These are phyloP conservation scores for Scomber scombrus DNA, from an alignment of 2,113 vertebrate genomes.

Conservation along the genomic window DNA sequence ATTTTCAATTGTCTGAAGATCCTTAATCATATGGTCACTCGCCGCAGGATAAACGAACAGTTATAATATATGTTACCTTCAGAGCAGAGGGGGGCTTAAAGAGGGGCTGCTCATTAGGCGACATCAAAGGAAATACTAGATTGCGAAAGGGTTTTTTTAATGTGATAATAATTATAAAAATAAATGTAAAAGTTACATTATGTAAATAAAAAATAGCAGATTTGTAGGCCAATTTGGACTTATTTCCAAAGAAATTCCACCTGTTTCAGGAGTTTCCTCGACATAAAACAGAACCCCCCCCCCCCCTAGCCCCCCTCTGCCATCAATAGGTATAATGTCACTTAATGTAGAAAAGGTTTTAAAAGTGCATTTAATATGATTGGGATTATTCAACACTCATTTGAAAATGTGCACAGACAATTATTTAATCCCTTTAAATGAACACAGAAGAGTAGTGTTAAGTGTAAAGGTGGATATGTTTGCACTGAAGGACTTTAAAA, in stretches of 20 bases:
- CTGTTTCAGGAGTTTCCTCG: slow-evolving; percentile 38
- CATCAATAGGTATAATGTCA: background rate
- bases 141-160: background rate
- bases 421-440: background rate
- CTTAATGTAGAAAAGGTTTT: slow-evolving; percentile 9
- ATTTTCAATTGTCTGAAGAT: slow-evolving; percentile 74
- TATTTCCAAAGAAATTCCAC: slow-evolving; percentile 24
- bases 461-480: background rate
- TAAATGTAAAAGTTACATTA: background rate
- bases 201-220: background rate
- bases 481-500: background rate
- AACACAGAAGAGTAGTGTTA: background rate
- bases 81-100: slow-evolving; percentile 35
- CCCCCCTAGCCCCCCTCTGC: background rate
- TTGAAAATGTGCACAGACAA: background rate
- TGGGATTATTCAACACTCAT: background rate
- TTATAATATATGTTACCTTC: slow-evolving; percentile 65
- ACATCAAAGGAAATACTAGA: slow-evolving; percentile 46
- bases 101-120: slow-evolving; percentile 58
- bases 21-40: slow-evolving; percentile 78
- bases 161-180: background rate
- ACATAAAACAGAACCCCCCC: slow-evolving; percentile 31
- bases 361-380: background rate
- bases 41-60: slow-evolving; percentile 45
- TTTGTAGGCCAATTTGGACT: background rate